A percentile compares a stretch with the other conserved stretches of the same genome.
Evolutionary conservation across 1,140 invertebrate genomes (phyloP).

Genomic region (Bemisia tabaci): DNA sequence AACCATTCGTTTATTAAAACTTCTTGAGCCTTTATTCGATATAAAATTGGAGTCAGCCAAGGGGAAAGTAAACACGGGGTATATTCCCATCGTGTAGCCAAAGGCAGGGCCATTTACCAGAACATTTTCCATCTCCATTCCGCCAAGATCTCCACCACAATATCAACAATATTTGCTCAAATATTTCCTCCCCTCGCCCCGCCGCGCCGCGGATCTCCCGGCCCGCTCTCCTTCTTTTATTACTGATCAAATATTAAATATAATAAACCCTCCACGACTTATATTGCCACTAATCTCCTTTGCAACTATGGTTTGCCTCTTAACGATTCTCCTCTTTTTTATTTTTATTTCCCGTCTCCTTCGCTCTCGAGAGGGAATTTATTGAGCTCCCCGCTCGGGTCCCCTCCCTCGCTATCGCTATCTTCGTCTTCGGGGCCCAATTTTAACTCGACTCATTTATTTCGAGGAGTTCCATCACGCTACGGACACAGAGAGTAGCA

Average conservation of each 20-base stretch:
- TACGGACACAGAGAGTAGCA: no score
- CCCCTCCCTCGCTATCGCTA: background rate
- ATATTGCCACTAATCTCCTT: background rate
- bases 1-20: conserved; percentile 30
- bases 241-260: background rate
- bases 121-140: conserved; percentile 7
- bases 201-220: background rate
- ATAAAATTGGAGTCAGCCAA: conserved; percentile 30
- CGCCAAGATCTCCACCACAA: background rate
- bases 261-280: background rate
- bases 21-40: conserved; percentile 32
- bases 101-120: background rate
- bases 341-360: background rate
- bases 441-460: background rate
- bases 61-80: conserved; percentile 27
- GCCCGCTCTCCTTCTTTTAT: background rate
- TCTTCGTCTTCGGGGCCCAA: background rate
- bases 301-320: background rate
- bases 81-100: background rate
- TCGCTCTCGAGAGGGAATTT: background rate
- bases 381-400: background rate
- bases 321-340: background rate
- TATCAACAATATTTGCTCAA: background rate
- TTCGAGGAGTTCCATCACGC: background rate
- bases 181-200: background rate